Evolutionary conservation across 1,140 invertebrate species (phyloP), one percentile per base, ranked within the genome.

Genomic region (Neoseiulus cucumeris): DNA sequence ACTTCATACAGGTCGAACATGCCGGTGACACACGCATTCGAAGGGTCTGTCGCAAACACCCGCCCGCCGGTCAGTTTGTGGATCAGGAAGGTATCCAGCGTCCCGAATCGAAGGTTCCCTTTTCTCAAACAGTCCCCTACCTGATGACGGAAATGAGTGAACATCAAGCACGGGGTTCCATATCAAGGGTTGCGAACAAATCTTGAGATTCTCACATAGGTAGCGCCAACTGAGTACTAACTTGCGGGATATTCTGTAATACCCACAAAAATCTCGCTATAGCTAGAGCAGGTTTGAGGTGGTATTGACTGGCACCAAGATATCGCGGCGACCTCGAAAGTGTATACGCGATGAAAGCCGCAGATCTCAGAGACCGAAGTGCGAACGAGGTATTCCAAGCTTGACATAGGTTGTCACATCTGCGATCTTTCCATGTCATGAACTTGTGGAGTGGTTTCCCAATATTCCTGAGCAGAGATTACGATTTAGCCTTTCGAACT

Each of bases 381-480:
- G 78, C 82, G 45, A 85, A 78, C 4, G 90, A 93, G 9, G 81
- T 77, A 75, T 97, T 96, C 86, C 89, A 91, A 70, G 83, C 74
- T 59, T 85, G 82, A 0, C 94, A 90, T 65, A 90, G 75, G 33
- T 80, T 73, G 71, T 85, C 82, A 29, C 89, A 86, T 66, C 93
- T 80, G 30, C 87, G 71, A 76, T 98, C 93, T 74, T 95, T 95
- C 93, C 94, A 98, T 22, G 89, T 91, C 67, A 97, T 91, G 70
- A 98, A 89, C 72, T 90, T 90, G 75, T 95, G 91, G 75, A 87
- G 91, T 64, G 84, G 81, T 72, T 83, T 80, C 1, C 88, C 85
- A 42, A 84, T 91, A 64, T 82, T 77, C 68, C 82, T 81, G 17
- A 44, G 66, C 12, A 65, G n/a, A n/a, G n/a, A n/a, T n/a, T n/a